A percentile compares a stretch with the other conserved stretches of the same genome.
Conservation (phyloP, 2,888 invertebrate genomes). For the Deilephila elpenor region DNA sequence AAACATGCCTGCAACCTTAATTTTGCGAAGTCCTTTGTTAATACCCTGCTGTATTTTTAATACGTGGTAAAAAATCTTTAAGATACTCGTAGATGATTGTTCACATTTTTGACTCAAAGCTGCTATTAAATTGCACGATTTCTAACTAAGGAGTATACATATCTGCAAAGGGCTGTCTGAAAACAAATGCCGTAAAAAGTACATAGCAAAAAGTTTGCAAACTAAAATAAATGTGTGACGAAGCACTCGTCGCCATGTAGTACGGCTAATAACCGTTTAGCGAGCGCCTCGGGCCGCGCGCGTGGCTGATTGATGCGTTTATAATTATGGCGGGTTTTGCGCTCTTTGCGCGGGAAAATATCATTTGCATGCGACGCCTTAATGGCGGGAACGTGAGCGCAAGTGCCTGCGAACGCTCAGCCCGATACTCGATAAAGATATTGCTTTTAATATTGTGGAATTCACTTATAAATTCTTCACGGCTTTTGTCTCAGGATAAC, state of each 20-base stretch:
- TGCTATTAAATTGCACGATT: too few species aligned
- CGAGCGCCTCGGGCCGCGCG: conserved; percentile 61
- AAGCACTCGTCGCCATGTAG: conserved; percentile 50
- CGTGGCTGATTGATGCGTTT: conserved; percentile 79
- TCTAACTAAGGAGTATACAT: too few species aligned
- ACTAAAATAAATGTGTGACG: conserved; percentile 14
- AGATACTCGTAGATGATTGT: too few species aligned
- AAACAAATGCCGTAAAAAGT: neutral
- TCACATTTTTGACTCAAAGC: too few species aligned
- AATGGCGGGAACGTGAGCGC: conserved; percentile 36
- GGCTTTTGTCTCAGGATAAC: conserved; percentile 22
- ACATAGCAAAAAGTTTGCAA: conserved; percentile 11
- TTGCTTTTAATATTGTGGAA: conserved; percentile 18
- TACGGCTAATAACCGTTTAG: conserved; percentile 73
- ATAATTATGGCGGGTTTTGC: conserved; percentile 77
- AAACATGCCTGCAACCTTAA: too few species aligned
- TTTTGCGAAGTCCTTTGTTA: too few species aligned
- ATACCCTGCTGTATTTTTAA: too few species aligned
- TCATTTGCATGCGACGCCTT: conserved; percentile 62
- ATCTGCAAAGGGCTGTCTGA: neutral
- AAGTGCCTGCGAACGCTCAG: conserved; percentile 30
- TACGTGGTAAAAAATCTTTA: too few species aligned
- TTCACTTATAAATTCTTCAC: conserved; percentile 8
- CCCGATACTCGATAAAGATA: conserved; percentile 25
- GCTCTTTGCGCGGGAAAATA: conserved; percentile 68